Evolutionary conservation across 2,888 invertebrate genomes (phyloP).

Genomic region (Clusia tigrina): DNA sequence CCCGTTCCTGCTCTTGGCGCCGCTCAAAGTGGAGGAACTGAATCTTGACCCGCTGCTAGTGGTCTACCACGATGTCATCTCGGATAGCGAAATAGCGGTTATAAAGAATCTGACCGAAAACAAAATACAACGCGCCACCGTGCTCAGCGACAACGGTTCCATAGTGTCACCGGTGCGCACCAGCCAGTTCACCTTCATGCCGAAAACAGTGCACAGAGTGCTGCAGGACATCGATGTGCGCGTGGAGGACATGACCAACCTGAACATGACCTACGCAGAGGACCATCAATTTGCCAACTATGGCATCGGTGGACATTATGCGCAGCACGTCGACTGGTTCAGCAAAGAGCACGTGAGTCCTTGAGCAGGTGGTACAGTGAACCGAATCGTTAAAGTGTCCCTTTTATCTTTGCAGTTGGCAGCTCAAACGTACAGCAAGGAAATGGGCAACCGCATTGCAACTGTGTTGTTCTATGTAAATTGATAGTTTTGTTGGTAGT

Average conservation of each 20-base stretch:
- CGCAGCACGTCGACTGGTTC: slow-evolving; percentile 62
- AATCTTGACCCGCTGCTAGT: slow-evolving; percentile 66
- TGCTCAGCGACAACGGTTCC: slow-evolving; percentile 82
- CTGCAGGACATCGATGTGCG: slow-evolving; percentile 64
- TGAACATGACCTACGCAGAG: slow-evolving; percentile 69
- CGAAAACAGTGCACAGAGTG: slow-evolving; percentile 67
- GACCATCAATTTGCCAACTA: slow-evolving; percentile 54
- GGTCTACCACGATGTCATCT: slow-evolving; percentile 69
- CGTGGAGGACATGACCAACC: slow-evolving; percentile 67
- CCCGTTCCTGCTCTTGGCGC: slow-evolving; percentile 64
- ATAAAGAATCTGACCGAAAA: slow-evolving; percentile 67
- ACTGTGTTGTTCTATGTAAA: slow-evolving; percentile 63
- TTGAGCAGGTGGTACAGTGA: not conserved
- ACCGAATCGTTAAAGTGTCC: not conserved
- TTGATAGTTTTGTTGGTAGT: not conserved
- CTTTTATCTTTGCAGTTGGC: slow-evolving; percentile 27
- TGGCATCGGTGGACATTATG: slow-evolving; percentile 71
- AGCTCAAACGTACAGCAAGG: not conserved
- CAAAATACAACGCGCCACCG: slow-evolving; percentile 63
- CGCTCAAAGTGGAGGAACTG: slow-evolving; percentile 67
- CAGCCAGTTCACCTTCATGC: slow-evolving; percentile 47
- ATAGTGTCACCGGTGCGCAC: slow-evolving; percentile 42
- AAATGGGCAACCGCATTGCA: slow-evolving; percentile 58
- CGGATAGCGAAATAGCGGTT: slow-evolving; percentile 68
- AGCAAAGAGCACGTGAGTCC: slow-evolving; percentile 30